phyloP scores from a whole-genome alignment of 2,888 invertebrate species.

The Coelopa pilipes region DNA sequence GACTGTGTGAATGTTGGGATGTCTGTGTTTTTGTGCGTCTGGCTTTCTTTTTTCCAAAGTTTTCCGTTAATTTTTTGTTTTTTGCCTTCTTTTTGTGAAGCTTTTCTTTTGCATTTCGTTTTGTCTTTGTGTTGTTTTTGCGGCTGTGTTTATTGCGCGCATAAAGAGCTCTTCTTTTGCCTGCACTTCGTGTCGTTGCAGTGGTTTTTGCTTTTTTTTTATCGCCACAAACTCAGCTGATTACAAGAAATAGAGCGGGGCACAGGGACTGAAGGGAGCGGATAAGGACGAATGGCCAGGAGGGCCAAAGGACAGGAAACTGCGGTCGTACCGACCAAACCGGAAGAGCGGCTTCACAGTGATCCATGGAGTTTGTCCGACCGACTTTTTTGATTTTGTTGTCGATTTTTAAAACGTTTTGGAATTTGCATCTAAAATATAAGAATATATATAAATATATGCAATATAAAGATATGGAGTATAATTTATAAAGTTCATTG shows the following conservation, averaged over 20 bases:
- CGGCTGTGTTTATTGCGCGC: conserved; percentile 3
- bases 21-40: conserved; percentile 3
- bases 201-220: too few relatives aligned
- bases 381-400: too few relatives aligned
- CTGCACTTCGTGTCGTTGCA: neutral
- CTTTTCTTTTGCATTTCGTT: neutral
- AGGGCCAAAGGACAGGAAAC: neutral
- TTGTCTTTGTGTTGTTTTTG: neutral
- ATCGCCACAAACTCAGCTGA: conserved; percentile 9
- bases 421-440: too few relatives aligned
- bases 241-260: neutral
- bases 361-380: too few relatives aligned
- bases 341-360: too few relatives aligned
- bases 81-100: neutral
- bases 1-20: neutral
- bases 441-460: too few relatives aligned
- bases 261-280: neutral
- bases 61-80: neutral
- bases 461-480: too few relatives aligned
- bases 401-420: too few relatives aligned
- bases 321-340: too few relatives aligned
- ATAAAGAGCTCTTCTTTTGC: conserved; percentile 21
- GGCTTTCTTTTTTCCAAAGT: too few relatives aligned
- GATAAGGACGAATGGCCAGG: neutral
- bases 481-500: too few relatives aligned